phyloP scores from a whole-genome alignment of 2,113 vertebrate species.

The Pelvicachromis taeniatus region DNA sequence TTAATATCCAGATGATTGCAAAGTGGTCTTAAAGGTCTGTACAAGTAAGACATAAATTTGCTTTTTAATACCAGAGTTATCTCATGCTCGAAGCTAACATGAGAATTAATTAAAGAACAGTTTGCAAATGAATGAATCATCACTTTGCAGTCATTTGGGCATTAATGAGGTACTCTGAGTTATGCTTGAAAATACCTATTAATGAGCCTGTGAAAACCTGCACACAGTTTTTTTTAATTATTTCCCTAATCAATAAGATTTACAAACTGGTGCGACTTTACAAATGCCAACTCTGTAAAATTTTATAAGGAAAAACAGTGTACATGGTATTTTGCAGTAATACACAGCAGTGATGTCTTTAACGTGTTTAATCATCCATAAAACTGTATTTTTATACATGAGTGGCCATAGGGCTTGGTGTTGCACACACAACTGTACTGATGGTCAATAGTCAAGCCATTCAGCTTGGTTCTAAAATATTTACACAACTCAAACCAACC shows the following conservation, averaged over 20 bases:
- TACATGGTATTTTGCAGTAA: neutral
- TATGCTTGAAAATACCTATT: neutral
- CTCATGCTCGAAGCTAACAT: neutral
- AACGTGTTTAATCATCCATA: neutral
- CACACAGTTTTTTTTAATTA: neutral
- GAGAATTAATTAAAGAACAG: neutral
- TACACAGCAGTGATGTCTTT: neutral
- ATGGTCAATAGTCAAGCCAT: neutral
- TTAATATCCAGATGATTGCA: neutral
- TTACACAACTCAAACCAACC: conserved; percentile 11
- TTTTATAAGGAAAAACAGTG: neutral
- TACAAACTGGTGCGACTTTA: neutral
- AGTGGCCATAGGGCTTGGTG: neutral
- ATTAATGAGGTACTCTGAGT: neutral
- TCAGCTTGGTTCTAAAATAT: conserved; percentile 28
- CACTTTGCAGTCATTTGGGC: neutral
- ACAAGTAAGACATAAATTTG: neutral
- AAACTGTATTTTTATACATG: neutral
- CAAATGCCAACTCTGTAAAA: neutral
- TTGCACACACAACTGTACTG: neutral
- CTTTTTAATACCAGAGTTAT: neutral
- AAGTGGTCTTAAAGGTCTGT: neutral
- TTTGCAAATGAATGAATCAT: neutral
- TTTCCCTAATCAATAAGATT: neutral
- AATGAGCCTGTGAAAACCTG: neutral